These are phyloP conservation scores for Eptatretus burgeri DNA, from an alignment of 2,113 vertebrate genomes.

Conservation along the genomic window DNA sequence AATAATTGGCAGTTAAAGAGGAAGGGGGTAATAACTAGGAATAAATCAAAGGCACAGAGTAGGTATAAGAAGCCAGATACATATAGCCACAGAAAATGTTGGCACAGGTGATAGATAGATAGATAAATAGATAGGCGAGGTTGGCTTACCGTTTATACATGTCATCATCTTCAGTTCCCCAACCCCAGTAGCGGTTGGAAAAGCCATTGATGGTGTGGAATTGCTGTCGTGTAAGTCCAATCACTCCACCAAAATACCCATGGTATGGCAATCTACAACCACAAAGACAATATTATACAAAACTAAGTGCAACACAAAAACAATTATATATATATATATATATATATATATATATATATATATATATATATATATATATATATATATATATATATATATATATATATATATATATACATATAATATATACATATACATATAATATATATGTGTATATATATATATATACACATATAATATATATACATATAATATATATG, in stretches of 20 bases:
- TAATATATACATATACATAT: too few species aligned
- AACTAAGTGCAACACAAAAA: too few species aligned
- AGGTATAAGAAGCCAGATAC: neutral
- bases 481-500: too few species aligned
- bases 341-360: too few species aligned
- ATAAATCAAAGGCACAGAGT: neutral
- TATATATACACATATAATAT: too few species aligned
- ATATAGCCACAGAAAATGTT: neutral
- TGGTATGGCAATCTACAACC: neutral
- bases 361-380: too few species aligned
- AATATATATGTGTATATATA: too few species aligned
- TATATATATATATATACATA: too few species aligned
- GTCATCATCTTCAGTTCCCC: neutral
- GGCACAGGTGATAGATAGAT: neutral
- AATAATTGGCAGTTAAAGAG: neutral
- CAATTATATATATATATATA: too few species aligned
- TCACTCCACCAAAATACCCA: neutral
- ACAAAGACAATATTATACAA: too few species aligned
- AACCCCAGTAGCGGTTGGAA: neutral
- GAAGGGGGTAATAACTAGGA: neutral
- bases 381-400: too few species aligned
- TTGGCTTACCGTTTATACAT: neutral
- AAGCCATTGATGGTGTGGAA: neutral
- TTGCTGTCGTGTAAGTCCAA: neutral
- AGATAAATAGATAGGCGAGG: neutral